A percentile compares a stretch with the other conserved stretches of the same genome.
Evolutionary conservation across 2,888 invertebrate genomes (phyloP).

Genomic region (Dusona sp.): DNA sequence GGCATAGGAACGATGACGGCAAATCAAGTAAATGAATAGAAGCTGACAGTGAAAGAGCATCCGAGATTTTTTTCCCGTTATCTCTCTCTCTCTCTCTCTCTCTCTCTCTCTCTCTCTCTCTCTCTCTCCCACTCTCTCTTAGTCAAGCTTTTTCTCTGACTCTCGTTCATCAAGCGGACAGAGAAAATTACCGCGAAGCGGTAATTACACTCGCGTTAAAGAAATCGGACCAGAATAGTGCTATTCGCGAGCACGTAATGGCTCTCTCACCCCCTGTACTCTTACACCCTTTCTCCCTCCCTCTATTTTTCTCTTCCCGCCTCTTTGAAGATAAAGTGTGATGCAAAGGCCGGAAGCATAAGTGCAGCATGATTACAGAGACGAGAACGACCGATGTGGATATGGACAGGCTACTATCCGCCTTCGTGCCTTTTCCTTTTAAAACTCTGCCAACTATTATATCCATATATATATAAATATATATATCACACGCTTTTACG

Average conservation of each 20-base stretch:
- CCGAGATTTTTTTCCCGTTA: constrained; percentile 59
- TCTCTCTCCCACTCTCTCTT: background rate
- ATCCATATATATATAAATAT: constrained; percentile 2
- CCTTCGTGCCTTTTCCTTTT: constrained; percentile 53
- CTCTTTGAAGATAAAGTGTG: constrained; percentile 72
- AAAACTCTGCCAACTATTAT: constrained; percentile 22
- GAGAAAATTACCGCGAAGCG: constrained; percentile 64
- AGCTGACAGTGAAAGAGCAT: constrained; percentile 62
- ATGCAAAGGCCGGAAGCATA: constrained; percentile 75
- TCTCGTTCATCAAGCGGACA: constrained; percentile 58
- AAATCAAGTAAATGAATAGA: constrained; percentile 46
- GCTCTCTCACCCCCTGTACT: constrained; percentile 9
- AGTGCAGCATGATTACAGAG: constrained; percentile 76
- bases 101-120: background rate
- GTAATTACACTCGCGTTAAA: constrained; percentile 70
- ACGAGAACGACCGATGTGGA: constrained; percentile 60
- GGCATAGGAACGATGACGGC: constrained; percentile 32
- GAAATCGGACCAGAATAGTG: constrained; percentile 65
- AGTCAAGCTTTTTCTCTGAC: background rate
- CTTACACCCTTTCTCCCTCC: constrained; percentile 21
- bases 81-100: constrained; percentile 25
- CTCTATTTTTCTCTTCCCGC: constrained; percentile 48
- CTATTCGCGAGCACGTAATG: constrained; percentile 45
- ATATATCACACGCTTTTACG: constrained; percentile 9
- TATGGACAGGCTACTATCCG: constrained; percentile 43